Evolutionary conservation across 92 coral and sea anemone species (phyloP).

Genomic region (Phenganax stokvisi): DNA sequence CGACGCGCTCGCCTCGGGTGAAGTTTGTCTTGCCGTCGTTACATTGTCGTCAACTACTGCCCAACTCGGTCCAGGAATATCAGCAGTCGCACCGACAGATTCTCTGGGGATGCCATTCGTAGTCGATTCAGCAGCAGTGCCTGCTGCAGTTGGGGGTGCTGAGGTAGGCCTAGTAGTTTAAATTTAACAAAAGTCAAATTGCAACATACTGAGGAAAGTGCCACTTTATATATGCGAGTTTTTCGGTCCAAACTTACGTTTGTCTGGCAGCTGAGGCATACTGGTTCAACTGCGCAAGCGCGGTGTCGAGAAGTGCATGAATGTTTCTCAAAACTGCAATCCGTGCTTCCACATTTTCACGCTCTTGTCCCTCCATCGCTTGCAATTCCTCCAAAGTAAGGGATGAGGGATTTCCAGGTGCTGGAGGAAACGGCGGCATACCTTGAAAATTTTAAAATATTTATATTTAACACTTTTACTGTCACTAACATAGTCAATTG

Average conservation of each 20-base stretch:
- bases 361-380: slow-evolving; percentile 81
- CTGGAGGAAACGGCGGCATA: slow-evolving; percentile 46
- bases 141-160: background rate
- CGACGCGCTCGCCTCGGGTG: slow-evolving; percentile 1
- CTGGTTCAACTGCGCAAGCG: slow-evolving; percentile 84
- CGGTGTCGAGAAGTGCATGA: slow-evolving; percentile 79
- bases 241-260: slow-evolving; percentile 49
- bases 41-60: slow-evolving; percentile 7
- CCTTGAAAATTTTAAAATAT: slow-evolving; percentile 28
- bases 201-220: background rate
- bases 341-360: slow-evolving; percentile 84
- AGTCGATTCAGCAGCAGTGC: background rate
- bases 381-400: slow-evolving; percentile 64
- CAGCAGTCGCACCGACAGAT: slow-evolving; percentile 1
- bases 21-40: background rate
- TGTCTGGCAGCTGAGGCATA: slow-evolving; percentile 57
- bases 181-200: background rate
- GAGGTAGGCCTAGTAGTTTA: slow-evolving; percentile 11
- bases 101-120: background rate
- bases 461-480: no score
- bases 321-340: slow-evolving; percentile 78
- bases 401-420: slow-evolving; percentile 57
- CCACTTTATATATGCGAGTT: background rate
- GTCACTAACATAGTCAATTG: no score
- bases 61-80: slow-evolving; percentile 31